Evolutionary conservation across 2,113 vertebrate genomes (phyloP).

Genomic region (Egretta garzetta): DNA sequence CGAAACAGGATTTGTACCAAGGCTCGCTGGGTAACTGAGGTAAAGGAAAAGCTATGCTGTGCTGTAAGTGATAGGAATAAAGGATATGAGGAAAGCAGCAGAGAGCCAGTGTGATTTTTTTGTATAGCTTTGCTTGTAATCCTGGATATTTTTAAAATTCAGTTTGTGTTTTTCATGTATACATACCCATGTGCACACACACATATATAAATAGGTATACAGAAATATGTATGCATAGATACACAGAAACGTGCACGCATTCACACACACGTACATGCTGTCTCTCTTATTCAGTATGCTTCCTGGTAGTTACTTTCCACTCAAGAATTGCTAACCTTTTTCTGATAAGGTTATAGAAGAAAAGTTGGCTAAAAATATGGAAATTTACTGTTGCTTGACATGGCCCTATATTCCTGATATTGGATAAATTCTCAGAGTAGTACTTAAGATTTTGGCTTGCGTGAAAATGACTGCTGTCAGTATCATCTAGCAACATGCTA

Average conservation of each 20-base stretch:
- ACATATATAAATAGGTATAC: not conserved
- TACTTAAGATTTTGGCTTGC: not conserved
- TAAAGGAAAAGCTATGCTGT: not conserved
- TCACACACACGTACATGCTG: too few species aligned
- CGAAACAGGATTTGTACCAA: not conserved
- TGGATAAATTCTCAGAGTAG: not conserved
- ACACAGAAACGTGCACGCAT: not conserved
- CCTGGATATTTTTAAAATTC: not conserved
- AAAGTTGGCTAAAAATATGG: not conserved
- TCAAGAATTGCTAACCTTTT: not conserved
- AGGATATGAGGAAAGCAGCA: not conserved
- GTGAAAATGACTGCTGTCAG: not conserved
- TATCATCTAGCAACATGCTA: not conserved
- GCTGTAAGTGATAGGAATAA: not conserved
- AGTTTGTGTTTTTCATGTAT: not conserved
- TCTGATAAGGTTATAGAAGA: not conserved
- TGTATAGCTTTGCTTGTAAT: not conserved
- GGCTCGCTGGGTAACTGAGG: not conserved
- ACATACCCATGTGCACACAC: not conserved
- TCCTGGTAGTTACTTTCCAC: not conserved
- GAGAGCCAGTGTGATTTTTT: not conserved
- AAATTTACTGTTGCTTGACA: not conserved
- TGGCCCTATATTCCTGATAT: not conserved
- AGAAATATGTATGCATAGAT: not conserved
- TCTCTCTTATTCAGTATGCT: not conserved